phyloP scores from a whole-genome alignment of 2,113 vertebrate species.

The Petrocephalus zakoni region DNA sequence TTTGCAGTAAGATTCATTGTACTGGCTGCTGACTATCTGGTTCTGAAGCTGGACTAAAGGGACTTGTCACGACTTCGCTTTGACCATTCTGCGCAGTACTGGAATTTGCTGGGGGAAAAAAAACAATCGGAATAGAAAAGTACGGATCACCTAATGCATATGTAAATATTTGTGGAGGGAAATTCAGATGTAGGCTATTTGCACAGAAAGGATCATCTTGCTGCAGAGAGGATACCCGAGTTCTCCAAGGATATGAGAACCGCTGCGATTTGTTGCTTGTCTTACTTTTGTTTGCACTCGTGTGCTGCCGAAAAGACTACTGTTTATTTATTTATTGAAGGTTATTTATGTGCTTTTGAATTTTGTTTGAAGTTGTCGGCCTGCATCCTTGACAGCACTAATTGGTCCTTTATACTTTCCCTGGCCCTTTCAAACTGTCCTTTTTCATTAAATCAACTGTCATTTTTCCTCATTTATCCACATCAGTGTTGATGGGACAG shows the following conservation, averaged over 20 bases:
- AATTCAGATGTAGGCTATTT: constrained; percentile 2
- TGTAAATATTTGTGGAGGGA: constrained; percentile 21
- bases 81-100: not conserved
- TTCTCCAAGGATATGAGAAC: constrained; percentile 23
- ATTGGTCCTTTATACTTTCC: constrained; percentile 15
- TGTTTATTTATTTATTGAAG: constrained; percentile 57
- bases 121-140: constrained; percentile 18
- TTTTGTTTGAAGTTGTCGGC: constrained; percentile 41
- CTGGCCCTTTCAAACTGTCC: not conserved
- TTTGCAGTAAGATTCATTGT: constrained; percentile 57
- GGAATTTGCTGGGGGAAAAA: constrained; percentile 16
- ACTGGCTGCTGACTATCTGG: constrained; percentile 77
- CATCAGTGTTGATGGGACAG: not conserved
- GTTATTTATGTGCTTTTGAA: constrained; percentile 36
- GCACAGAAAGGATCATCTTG: not conserved
- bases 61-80: not conserved
- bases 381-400: constrained; percentile 26
- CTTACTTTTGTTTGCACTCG: constrained; percentile 34
- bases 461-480: not conserved
- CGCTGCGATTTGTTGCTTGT: constrained; percentile 1
- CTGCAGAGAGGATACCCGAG: not conserved
- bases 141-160: constrained; percentile 36
- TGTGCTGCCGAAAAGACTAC: constrained; percentile 29
- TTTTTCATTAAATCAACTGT: not conserved
- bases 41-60: constrained; percentile 56